Evolutionary conservation across 2,888 invertebrate species (phyloP).

Genomic region (Petrophora chlorosata): DNA sequence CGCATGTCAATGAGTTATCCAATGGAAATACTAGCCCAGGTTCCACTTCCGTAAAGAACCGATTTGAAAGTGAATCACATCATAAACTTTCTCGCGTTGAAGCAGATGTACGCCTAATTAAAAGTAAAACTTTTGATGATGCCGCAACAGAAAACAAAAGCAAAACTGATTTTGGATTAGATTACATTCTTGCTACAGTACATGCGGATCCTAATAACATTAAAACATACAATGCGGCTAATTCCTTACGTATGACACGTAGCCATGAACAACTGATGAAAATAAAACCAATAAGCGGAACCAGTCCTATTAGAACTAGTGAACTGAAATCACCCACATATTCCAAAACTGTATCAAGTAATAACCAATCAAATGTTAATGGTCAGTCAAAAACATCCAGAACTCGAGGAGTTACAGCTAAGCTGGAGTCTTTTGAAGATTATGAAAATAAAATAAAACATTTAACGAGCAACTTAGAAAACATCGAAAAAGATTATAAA

Average conservation of each 20-base stretch:
- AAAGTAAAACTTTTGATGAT: conserved; percentile 31
- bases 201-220: conserved; percentile 45
- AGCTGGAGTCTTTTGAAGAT: conserved; percentile 51
- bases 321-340: conserved; percentile 36
- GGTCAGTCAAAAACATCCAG: conserved; percentile 33
- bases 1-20: background rate
- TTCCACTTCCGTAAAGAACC: background rate
- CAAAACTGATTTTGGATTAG: conserved; percentile 47
- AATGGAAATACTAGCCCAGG: background rate
- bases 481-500: conserved; percentile 65
- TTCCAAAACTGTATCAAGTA: conserved; percentile 37
- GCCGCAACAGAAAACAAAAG: conserved; percentile 8
- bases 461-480: conserved; percentile 60
- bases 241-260: conserved; percentile 42
- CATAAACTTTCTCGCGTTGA: conserved; percentile 51
- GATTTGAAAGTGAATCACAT: conserved; percentile 38
- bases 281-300: conserved; percentile 29
- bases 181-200: conserved; percentile 58
- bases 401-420: conserved; percentile 53
- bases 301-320: conserved; percentile 35
- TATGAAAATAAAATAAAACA: conserved; percentile 61
- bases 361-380: conserved; percentile 35
- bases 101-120: conserved; percentile 49
- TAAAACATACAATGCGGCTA: conserved; percentile 33
- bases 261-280: conserved; percentile 48